Evolutionary conservation across 2,888 invertebrate species (phyloP).

Genomic region (Cerastis rubricosa): DNA sequence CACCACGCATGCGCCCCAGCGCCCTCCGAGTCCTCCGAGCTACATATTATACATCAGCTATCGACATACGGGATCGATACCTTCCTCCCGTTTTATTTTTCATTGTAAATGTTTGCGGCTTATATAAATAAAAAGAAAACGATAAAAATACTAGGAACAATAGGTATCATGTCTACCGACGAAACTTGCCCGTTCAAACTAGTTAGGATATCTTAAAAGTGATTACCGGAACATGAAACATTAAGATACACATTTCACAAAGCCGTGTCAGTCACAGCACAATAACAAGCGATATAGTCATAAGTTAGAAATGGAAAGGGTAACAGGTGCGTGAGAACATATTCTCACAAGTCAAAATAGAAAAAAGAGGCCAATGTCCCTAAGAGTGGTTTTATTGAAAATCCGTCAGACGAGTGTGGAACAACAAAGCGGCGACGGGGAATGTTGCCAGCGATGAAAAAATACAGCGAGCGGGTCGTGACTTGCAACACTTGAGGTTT

Average conservation of each 20-base stretch:
- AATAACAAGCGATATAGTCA: slow-evolving; percentile 58
- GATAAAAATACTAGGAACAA: neutral
- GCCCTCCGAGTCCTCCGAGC: neutral
- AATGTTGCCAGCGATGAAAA: slow-evolving; percentile 83
- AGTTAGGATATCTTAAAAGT: neutral
- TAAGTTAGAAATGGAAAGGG: slow-evolving; percentile 65
- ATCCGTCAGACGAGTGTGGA: slow-evolving; percentile 81
- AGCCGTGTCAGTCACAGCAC: slow-evolving; percentile 44
- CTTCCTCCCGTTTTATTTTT: slow-evolving; percentile 61
- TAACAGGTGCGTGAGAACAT: slow-evolving; percentile 88
- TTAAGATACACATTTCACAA: slow-evolving; percentile 7
- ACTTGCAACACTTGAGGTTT: slow-evolving; percentile 88
- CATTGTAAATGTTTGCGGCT: slow-evolving; percentile 45
- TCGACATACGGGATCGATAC: slow-evolving; percentile 69
- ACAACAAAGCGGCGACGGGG: slow-evolving; percentile 84
- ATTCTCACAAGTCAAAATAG: slow-evolving; percentile 73
- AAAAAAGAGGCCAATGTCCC: slow-evolving; percentile 83
- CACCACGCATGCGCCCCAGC: slow-evolving; percentile 52
- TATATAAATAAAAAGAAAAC: slow-evolving; percentile 3
- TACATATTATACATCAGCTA: slow-evolving; percentile 47
- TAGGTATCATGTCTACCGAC: neutral
- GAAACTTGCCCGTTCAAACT: neutral
- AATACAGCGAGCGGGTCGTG: slow-evolving; percentile 78
- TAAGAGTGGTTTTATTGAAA: slow-evolving; percentile 87
- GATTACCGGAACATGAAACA: slow-evolving; percentile 7